phyloP scores from a whole-genome alignment of 2,888 invertebrate genomes.

The Orthosia cruda region DNA sequence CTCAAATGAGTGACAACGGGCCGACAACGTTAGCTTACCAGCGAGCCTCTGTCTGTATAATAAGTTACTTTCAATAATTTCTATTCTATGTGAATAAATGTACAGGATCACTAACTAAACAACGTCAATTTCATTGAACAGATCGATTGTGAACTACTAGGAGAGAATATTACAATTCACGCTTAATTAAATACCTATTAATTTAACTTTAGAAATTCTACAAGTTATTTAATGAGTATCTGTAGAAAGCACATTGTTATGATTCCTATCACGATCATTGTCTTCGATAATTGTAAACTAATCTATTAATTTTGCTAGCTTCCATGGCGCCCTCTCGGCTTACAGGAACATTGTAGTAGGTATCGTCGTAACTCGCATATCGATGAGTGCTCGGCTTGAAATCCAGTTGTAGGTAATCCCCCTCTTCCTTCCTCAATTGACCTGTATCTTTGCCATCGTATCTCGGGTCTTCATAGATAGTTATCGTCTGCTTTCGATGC shows the following conservation, averaged over 20 bases:
- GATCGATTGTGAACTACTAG: slow-evolving; percentile 1
- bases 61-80: neutral
- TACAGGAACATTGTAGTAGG: slow-evolving; percentile 82
- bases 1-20: slow-evolving; percentile 9
- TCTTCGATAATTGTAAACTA: slow-evolving; percentile 89
- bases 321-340: slow-evolving; percentile 82
- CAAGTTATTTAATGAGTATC: slow-evolving; percentile 75
- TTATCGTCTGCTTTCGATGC: slow-evolving; percentile 89
- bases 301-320: slow-evolving; percentile 89
- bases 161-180: neutral
- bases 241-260: slow-evolving; percentile 72
- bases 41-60: neutral
- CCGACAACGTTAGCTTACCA: slow-evolving; percentile 12
- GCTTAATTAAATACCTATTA: slow-evolving; percentile 16
- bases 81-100: neutral
- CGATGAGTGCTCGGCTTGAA: slow-evolving; percentile 88
- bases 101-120: neutral
- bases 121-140: slow-evolving; percentile 3
- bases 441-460: slow-evolving; percentile 86
- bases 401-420: slow-evolving; percentile 87
- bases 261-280: slow-evolving; percentile 73
- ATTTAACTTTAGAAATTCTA: slow-evolving; percentile 24
- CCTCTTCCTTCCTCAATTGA: slow-evolving; percentile 84
- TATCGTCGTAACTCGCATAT: slow-evolving; percentile 88
- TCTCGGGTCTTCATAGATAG: slow-evolving; percentile 90